Conservation (phyloP, 1,140 invertebrate species). For the Calosoma granatense region DNA sequence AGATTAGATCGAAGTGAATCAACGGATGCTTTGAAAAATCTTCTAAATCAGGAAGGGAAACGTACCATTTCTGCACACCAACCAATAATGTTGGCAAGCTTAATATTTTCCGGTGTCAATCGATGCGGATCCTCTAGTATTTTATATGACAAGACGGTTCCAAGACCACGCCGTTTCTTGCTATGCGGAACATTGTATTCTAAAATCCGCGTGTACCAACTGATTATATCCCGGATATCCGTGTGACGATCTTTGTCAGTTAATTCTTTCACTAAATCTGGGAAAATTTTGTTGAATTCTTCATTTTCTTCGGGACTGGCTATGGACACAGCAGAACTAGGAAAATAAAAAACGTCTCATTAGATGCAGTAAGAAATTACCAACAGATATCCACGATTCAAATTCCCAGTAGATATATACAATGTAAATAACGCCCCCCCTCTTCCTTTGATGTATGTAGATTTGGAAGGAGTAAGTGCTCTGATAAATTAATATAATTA, state of each 20-base stretch:
- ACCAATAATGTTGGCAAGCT: slow-evolving; percentile 72
- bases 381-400: slow-evolving; percentile 29
- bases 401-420: no score
- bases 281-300: slow-evolving; percentile 78
- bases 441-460: no score
- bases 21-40: no score
- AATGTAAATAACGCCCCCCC: no score
- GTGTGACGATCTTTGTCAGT: slow-evolving; percentile 58
- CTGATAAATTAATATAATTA: no score
- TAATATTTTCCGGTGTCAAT: slow-evolving; percentile 66
- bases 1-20: no score
- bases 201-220: slow-evolving; percentile 67
- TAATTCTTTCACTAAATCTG: slow-evolving; percentile 72
- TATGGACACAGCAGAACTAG: slow-evolving; percentile 17
- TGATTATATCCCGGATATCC: slow-evolving; percentile 64
- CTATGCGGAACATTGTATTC: slow-evolving; percentile 76
- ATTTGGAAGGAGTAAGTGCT: no score
- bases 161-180: slow-evolving; percentile 71
- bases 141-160: slow-evolving; percentile 70
- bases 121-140: slow-evolving; percentile 50
- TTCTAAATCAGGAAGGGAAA: no score
- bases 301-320: slow-evolving; percentile 63
- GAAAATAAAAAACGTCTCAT: no score
- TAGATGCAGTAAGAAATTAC: slow-evolving; percentile 25
- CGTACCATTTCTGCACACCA: slow-evolving; percentile 92